These are phyloP conservation scores for Neelides sp. DNA, from an alignment of 1,140 invertebrate species.

Conservation along the genomic window DNA sequence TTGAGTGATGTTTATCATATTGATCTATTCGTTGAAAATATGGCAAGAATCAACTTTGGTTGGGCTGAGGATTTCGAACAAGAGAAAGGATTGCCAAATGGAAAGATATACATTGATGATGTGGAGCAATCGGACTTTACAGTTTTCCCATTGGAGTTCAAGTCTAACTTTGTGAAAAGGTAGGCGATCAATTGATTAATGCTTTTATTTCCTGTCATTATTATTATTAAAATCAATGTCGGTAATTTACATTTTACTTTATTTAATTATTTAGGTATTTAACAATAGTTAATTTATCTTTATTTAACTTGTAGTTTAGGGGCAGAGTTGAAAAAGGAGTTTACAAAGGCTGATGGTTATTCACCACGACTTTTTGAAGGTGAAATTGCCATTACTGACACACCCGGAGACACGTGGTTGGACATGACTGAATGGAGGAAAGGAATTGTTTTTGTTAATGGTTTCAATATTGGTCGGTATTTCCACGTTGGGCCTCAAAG, in stretches of 20 bases:
- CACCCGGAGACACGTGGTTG: conserved; percentile 35
- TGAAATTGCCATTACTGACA: conserved; percentile 30
- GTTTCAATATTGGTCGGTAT: conserved; percentile 45
- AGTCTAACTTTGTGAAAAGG: conserved; percentile 35
- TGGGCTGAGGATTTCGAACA: conserved; percentile 34
- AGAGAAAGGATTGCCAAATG: conserved; percentile 39
- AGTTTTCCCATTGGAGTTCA: conserved; percentile 40
- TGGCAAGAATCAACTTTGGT: conserved; percentile 42
- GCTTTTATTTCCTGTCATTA: not conserved
- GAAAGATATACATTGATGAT: conserved; percentile 36
- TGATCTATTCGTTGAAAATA: conserved; percentile 42
- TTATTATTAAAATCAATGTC: not conserved
- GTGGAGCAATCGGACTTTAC: conserved; percentile 34
- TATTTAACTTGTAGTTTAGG: conserved; percentile 11
- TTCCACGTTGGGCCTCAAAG: conserved; percentile 43
- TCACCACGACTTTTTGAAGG: conserved; percentile 33
- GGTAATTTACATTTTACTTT: not conserved
- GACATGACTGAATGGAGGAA: conserved; percentile 39
- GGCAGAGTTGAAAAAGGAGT: conserved; percentile 26
- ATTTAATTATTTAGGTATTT: not conserved
- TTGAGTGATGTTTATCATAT: conserved; percentile 28
- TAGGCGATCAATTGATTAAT: conserved; percentile 15
- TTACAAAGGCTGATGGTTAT: not conserved
- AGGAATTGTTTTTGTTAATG: conserved; percentile 52
- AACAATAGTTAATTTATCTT: not conserved